Evolutionary conservation across 2,888 invertebrate genomes (phyloP).

Genomic region (Labia minor): DNA sequence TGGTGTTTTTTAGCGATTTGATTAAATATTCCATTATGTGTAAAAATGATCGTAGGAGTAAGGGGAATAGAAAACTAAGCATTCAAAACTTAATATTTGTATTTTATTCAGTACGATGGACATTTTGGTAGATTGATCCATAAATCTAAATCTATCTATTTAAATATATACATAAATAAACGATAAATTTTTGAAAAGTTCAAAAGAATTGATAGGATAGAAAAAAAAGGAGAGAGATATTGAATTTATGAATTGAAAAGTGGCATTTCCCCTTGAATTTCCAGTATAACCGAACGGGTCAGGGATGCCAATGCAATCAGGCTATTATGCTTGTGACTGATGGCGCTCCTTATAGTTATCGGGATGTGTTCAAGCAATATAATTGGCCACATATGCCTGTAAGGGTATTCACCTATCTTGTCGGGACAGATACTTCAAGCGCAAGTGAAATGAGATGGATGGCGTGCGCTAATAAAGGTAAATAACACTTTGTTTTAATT

Average conservation of each 20-base stretch:
- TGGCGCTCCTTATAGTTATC: conserved; percentile 64
- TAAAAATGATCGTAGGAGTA: too few relatives aligned
- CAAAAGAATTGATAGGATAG: too few relatives aligned
- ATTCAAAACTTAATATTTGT: too few relatives aligned
- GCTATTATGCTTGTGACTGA: conserved; percentile 96
- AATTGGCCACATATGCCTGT: conserved; percentile 92
- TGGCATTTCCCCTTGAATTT: conserved; percentile 26
- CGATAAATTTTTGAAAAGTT: too few relatives aligned
- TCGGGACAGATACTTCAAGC: conserved; percentile 85
- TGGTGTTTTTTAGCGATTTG: too few relatives aligned
- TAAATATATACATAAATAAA: too few relatives aligned
- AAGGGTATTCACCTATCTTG: conserved; percentile 89
- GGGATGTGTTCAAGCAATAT: conserved; percentile 60
- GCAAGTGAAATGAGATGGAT: conserved; percentile 80
- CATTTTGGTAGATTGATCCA: too few relatives aligned
- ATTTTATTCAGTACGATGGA: too few relatives aligned
- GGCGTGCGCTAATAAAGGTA: conserved; percentile 96
- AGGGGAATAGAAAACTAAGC: too few relatives aligned
- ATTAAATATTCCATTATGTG: too few relatives aligned
- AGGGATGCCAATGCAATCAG: conserved; percentile 91
- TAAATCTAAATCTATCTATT: too few relatives aligned
- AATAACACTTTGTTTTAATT: conserved; percentile 14
- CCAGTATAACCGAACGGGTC: conserved; percentile 70
- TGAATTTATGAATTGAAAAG: not conserved
- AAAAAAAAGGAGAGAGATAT: too few relatives aligned